Evolutionary conservation across 2,888 invertebrate genomes (phyloP), one percentile per base, ranked within the genome.

Genomic region (Blastobasis adustella): DNA sequence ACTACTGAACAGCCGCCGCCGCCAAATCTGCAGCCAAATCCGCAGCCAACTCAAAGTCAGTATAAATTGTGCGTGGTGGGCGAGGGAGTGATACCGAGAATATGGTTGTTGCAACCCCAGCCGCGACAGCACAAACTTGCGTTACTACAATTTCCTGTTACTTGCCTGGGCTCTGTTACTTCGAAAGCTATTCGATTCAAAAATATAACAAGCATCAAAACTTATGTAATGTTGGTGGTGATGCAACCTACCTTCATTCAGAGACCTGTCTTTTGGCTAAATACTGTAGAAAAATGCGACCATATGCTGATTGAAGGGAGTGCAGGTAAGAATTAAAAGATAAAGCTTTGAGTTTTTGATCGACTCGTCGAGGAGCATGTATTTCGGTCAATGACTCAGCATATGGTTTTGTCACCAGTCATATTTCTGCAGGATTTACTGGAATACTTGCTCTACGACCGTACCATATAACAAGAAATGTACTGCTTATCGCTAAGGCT

Each of bases 11-110:
- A 23, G 23, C 23, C 1, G 23, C 23, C 23, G 23, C 23, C 1
- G 23, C 23, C 23, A 23, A 23, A 23, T 23, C 2, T 23, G 23
- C 23, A 2, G 23, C 23, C 23, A 23, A 23, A 23, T 23, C 23
- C 23, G 23, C 23, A 23, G 23, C 23, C 23, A 23, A 23, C 23
- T 23, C 23, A 23, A 23, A 73, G 80, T 55, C 75, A 79, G 5
- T 88, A 79, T 57, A 83, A 78, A 63, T 76, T 88, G 58, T 87
- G 87, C 58, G 61, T 88, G 37, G 79, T 85, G 45, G 88, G 88
- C 4, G 82, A 84, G 72, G 88, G 88, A 37, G 79, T 79, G 4
- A 86, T 88, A 63, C 88, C 88, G 0, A 76, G 88, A 56, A 79
- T 88, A 58, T 58, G 64, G 49, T 57, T 88, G 57, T 44, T 84